Evolutionary conservation across 2,888 invertebrate species (phyloP).

Genomic region (Pterostichus niger): DNA sequence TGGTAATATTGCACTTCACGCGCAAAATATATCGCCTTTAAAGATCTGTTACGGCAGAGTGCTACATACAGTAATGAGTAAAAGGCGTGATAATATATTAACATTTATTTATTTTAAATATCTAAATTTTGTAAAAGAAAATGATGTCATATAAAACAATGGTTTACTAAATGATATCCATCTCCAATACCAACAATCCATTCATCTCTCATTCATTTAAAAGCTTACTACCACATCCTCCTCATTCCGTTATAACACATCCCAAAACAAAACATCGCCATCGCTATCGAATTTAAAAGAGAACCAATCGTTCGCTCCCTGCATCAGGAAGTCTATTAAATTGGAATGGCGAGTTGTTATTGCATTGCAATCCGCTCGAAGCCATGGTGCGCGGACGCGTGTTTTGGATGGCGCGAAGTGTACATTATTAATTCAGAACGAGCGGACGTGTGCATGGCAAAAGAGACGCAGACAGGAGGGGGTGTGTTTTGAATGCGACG

Average conservation of each 20-base stretch:
- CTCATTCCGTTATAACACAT: background rate
- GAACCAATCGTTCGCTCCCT: background rate
- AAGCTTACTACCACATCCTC: background rate
- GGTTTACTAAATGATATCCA: background rate
- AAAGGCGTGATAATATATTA: too few relatives aligned
- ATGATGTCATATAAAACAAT: too few relatives aligned
- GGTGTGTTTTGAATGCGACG: too few relatives aligned
- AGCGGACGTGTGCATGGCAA: background rate
- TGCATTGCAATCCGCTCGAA: background rate
- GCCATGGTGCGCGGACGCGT: too few relatives aligned
- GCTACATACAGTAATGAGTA: too few relatives aligned
- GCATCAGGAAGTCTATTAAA: background rate
- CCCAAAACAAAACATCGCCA: background rate
- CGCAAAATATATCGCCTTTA: too few relatives aligned
- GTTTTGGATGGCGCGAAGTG: background rate
- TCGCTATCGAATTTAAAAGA: background rate
- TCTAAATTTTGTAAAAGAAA: too few relatives aligned
- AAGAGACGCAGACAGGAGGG: background rate
- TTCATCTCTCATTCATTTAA: background rate
- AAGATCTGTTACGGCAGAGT: too few relatives aligned
- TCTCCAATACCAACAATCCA: background rate
- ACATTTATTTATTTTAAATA: too few relatives aligned
- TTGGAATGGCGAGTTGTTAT: background rate
- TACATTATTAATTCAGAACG: constrained; percentile 4
- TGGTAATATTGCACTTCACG: too few relatives aligned